phyloP scores from a whole-genome alignment of 2,888 invertebrate genomes.

The Phyllotreta striolata region DNA sequence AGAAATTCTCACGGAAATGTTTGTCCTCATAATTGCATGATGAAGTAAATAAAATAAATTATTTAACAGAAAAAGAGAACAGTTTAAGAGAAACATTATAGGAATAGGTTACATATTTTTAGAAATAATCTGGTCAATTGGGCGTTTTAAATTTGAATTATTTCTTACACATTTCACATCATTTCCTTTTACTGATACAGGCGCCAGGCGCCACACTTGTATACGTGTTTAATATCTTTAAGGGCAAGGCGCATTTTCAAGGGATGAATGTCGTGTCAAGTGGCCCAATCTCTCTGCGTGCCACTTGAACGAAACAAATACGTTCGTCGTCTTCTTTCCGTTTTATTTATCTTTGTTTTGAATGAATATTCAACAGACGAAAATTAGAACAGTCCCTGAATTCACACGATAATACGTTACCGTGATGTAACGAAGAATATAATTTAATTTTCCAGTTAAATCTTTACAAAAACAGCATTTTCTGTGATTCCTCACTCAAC shows the following conservation, averaged over 20 bases:
- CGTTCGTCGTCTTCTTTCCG: conserved; percentile 16
- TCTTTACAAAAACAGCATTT: conserved; percentile 45
- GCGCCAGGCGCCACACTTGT: conserved; percentile 8
- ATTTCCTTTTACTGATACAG: too few species aligned
- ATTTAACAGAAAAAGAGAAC: too few species aligned
- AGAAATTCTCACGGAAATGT: too few species aligned
- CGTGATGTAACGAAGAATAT: conserved; percentile 47
- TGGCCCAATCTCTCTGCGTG: conserved; percentile 18
- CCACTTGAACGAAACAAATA: conserved; percentile 23
- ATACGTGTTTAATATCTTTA: conserved; percentile 8
- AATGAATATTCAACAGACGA: conserved; percentile 33
- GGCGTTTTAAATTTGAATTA: too few species aligned
- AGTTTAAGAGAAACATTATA: too few species aligned
- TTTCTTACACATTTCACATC: too few species aligned
- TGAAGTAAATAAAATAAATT: too few species aligned
- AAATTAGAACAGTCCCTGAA: conserved; percentile 35
- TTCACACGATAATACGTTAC: conserved; percentile 43
- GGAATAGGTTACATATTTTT: too few species aligned
- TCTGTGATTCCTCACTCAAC: conserved; percentile 47
- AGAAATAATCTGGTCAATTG: too few species aligned
- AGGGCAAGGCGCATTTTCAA: conserved; percentile 1
- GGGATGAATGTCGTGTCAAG: conserved; percentile 13
- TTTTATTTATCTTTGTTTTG: conserved; percentile 25
- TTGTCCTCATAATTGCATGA: too few species aligned
- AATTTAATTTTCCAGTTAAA: conserved; percentile 47